phyloP scores from a whole-genome alignment of 2,113 vertebrate genomes.

The Syngnathus floridae region DNA sequence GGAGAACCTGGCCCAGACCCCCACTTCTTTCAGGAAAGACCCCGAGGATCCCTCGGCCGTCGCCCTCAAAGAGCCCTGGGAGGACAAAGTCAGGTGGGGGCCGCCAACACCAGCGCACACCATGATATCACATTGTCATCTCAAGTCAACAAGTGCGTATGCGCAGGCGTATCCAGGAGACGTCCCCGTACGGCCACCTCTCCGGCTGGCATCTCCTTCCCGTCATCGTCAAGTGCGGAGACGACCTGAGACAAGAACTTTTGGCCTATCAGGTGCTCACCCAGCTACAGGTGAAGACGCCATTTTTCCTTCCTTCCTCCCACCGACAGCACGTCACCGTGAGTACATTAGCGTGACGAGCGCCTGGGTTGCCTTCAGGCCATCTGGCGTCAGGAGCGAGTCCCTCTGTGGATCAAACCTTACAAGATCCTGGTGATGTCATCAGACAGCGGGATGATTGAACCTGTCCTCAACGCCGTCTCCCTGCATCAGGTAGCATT shows the following conservation, averaged over 20 bases:
- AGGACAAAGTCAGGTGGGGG: slow-evolving; percentile 89
- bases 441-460: slow-evolving; percentile 92
- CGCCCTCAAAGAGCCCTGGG: slow-evolving; percentile 94
- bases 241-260: slow-evolving; percentile 91
- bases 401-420: slow-evolving; percentile 91
- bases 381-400: slow-evolving; percentile 88
- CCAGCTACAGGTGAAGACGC: slow-evolving; percentile 79
- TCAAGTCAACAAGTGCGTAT: neutral
- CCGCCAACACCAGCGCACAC: neutral
- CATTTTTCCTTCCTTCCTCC: neutral
- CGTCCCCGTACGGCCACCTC: slow-evolving; percentile 89
- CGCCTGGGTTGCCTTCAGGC: slow-evolving; percentile 55
- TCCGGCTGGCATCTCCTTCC: slow-evolving; percentile 89
- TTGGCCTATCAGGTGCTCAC: slow-evolving; percentile 90
- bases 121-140: no score
- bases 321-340: neutral
- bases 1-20: slow-evolving; percentile 88
- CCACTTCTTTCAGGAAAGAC: slow-evolving; percentile 85
- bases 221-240: slow-evolving; percentile 93
- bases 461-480: slow-evolving; percentile 90
- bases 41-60: slow-evolving; percentile 93
- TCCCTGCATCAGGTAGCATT: slow-evolving; percentile 82
- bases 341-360: neutral
- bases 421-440: slow-evolving; percentile 96
- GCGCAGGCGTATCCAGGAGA: slow-evolving; percentile 85